Evolutionary conservation across 2,797 vertebrate genomes (phyloP).

Genomic region (Sebastes minor): DNA sequence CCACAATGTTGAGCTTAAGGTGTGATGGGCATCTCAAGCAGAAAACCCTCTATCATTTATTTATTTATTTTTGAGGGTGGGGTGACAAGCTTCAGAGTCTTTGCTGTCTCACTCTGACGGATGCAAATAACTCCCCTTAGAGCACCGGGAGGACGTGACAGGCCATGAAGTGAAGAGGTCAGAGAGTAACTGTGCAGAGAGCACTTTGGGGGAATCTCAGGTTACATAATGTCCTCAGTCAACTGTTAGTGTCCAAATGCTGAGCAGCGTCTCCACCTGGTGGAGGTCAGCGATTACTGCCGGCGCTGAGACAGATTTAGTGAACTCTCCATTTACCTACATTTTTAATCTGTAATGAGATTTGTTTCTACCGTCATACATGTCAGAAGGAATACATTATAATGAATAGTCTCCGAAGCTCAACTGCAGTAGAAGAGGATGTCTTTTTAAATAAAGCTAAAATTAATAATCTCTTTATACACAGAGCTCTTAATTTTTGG

Average conservation of each 20-base stretch:
- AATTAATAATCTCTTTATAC: neutral
- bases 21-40: neutral
- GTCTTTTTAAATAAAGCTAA: neutral
- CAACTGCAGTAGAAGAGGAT: neutral
- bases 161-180: slow-evolving; percentile 19
- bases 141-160: neutral
- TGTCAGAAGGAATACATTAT: neutral
- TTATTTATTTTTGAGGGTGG: too few species aligned
- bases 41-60: neutral
- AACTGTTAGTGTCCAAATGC: neutral
- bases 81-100: neutral
- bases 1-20: neutral
- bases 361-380: neutral
- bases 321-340: neutral
- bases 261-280: slow-evolving; percentile 40
- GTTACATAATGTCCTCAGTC: slow-evolving; percentile 27
- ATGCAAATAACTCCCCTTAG: neutral
- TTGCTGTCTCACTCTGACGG: slow-evolving; percentile 6
- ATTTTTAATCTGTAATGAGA: neutral
- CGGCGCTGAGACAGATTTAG: neutral
- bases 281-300: slow-evolving; percentile 16
- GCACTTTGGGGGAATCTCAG: neutral
- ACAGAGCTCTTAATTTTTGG: neutral
- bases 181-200: slow-evolving; percentile 42
- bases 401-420: neutral